Conservation (phyloP, 1,140 invertebrate genomes). For the Chironomus striatipennis region DNA sequence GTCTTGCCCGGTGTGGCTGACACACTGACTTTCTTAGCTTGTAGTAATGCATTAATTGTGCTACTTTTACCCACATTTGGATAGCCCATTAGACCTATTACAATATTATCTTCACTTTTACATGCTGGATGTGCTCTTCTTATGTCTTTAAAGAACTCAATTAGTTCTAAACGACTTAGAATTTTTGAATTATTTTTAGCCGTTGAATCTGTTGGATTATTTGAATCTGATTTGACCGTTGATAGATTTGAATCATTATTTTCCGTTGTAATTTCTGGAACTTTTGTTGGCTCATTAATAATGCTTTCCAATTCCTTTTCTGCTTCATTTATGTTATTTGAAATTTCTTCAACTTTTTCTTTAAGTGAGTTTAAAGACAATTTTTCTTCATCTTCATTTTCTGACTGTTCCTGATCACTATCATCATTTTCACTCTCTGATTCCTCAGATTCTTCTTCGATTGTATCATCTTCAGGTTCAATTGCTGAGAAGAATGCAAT, state of each 20-base stretch:
- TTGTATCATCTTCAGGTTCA: conserved; percentile 43
- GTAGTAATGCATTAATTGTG: conserved; percentile 89
- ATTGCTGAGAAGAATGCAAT: conserved; percentile 81
- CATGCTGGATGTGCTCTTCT: conserved; percentile 49
- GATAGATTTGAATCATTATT: too few relatives aligned
- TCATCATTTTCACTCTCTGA: conserved; percentile 30
- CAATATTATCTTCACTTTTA: conserved; percentile 46
- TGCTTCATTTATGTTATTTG: conserved; percentile 36
- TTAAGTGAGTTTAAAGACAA: conserved; percentile 38
- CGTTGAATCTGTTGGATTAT: not conserved
- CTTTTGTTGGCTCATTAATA: conserved; percentile 44
- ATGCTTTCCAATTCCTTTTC: conserved; percentile 33
- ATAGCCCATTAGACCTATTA: conserved; percentile 93
- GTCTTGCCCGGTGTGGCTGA: conserved; percentile 96
- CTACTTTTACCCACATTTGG: conserved; percentile 99
- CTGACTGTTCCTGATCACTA: conserved; percentile 29
- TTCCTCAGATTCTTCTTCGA: conserved; percentile 38
- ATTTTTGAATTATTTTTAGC: conserved; percentile 43
- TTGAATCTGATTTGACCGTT: too few relatives aligned
- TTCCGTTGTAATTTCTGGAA: conserved; percentile 42
- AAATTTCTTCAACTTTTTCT: conserved; percentile 40
- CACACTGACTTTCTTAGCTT: conserved; percentile 87
- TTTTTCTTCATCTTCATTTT: conserved; percentile 28
- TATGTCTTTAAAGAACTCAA: conserved; percentile 59
- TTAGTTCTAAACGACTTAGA: conserved; percentile 49